Conservation (phyloP, 2,888 invertebrate species). For the Mythimna impura region DNA sequence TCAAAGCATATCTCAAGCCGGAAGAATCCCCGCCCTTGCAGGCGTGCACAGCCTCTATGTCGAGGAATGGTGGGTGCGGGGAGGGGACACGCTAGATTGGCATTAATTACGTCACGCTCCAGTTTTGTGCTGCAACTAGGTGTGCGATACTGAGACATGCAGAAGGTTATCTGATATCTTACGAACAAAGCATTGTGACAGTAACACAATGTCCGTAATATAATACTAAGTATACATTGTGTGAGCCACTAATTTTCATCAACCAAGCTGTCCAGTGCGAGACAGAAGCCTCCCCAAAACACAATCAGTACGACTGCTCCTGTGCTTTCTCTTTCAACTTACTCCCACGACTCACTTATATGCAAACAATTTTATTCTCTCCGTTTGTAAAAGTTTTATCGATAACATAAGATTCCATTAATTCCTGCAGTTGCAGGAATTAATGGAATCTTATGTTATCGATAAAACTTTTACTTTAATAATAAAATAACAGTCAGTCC, state of each 20-base stretch:
- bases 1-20: constrained; percentile 64
- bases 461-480: not conserved
- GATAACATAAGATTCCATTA: not conserved
- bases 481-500: no score
- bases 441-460: not conserved
- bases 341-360: not conserved
- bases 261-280: not conserved
- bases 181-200: not conserved
- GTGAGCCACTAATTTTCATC: not conserved
- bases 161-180: constrained; percentile 14
- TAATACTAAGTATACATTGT: not conserved
- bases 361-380: not conserved
- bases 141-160: not conserved
- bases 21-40: constrained; percentile 43
- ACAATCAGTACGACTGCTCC: no score
- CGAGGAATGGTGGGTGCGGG: constrained; percentile 12
- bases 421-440: not conserved
- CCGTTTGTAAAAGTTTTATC: not conserved
- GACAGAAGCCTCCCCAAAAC: not conserved
- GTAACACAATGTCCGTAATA: not conserved
- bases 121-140: constrained; percentile 36
- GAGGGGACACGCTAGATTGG: constrained; percentile 34
- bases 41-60: not conserved
- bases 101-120: constrained; percentile 50
- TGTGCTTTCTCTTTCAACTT: not conserved